Conservation (phyloP, 2,888 invertebrate genomes). For the Ornithoptera alexandrae region DNA sequence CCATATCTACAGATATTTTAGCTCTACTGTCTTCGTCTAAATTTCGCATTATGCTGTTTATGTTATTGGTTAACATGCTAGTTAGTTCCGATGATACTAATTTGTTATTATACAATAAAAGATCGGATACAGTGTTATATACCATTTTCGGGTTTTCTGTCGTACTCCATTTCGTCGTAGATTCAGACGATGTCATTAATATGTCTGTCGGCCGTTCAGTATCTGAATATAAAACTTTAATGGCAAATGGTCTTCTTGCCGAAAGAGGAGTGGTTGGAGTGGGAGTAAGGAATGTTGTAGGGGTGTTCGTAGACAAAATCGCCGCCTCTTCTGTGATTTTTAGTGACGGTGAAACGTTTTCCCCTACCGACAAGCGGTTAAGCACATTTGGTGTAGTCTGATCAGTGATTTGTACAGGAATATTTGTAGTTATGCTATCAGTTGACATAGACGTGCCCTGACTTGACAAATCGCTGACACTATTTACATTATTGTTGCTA, state of each 20-base stretch:
- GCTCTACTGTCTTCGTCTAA: constrained; percentile 71
- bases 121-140: constrained; percentile 75
- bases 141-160: constrained; percentile 73
- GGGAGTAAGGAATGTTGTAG: constrained; percentile 47
- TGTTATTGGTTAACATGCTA: constrained; percentile 76
- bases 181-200: constrained; percentile 61
- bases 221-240: constrained; percentile 72
- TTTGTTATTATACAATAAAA: constrained; percentile 71
- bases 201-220: constrained; percentile 68
- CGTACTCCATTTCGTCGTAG: constrained; percentile 60
- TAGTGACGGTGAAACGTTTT: constrained; percentile 63
- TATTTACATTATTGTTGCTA: constrained; percentile 76
- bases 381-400: constrained; percentile 71
- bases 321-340: constrained; percentile 52
- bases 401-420: constrained; percentile 74
- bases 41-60: constrained; percentile 66
- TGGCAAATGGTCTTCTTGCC: constrained; percentile 75
- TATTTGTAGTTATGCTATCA: constrained; percentile 64
- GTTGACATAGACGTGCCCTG: constrained; percentile 56
- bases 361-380: constrained; percentile 71
- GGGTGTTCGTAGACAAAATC: constrained; percentile 57
- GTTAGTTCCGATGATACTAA: constrained; percentile 76
- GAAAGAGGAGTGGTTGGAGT: constrained; percentile 64
- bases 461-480: constrained; percentile 57
- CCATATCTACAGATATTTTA: constrained; percentile 76